Percentiles rank a stretch among this genome's conserved stretches.
These are phyloP conservation scores for Muscina levida DNA, from an alignment of 2,888 invertebrate species.

Conservation along the genomic window DNA sequence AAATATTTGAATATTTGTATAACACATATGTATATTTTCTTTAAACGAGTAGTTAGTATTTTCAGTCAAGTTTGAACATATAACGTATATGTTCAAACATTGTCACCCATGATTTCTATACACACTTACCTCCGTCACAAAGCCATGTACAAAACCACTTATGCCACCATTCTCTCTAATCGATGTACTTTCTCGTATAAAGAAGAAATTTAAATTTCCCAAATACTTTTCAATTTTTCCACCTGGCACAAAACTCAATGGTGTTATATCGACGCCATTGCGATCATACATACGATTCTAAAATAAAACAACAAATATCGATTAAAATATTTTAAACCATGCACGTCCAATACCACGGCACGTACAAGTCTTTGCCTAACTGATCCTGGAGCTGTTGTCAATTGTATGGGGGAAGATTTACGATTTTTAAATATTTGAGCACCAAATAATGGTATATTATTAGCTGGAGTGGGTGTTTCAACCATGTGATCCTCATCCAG, in stretches of 20 bases:
- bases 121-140: constrained; percentile 88
- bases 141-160: constrained; percentile 96
- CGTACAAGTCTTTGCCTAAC: constrained; percentile 58
- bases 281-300: constrained; percentile 78
- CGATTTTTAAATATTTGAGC: constrained; percentile 80
- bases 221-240: constrained; percentile 89
- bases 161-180: constrained; percentile 95
- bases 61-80: no score
- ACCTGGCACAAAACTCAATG: constrained; percentile 89
- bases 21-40: no score
- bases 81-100: no score
- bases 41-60: no score
- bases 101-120: no score
- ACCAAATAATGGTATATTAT: constrained; percentile 74
- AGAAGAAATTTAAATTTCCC: constrained; percentile 95
- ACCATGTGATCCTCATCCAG: constrained; percentile 87
- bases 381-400: constrained; percentile 68
- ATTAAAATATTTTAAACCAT: no score
- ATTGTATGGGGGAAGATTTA: constrained; percentile 82
- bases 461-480: constrained; percentile 74
- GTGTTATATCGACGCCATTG: constrained; percentile 89
- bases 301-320: constrained; percentile 28
- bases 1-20: no score
- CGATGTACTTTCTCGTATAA: constrained; percentile 96
- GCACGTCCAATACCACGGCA: no score